Evolutionary conservation across 2,888 invertebrate genomes (phyloP).

Genomic region (Orchesellides sinensis): DNA sequence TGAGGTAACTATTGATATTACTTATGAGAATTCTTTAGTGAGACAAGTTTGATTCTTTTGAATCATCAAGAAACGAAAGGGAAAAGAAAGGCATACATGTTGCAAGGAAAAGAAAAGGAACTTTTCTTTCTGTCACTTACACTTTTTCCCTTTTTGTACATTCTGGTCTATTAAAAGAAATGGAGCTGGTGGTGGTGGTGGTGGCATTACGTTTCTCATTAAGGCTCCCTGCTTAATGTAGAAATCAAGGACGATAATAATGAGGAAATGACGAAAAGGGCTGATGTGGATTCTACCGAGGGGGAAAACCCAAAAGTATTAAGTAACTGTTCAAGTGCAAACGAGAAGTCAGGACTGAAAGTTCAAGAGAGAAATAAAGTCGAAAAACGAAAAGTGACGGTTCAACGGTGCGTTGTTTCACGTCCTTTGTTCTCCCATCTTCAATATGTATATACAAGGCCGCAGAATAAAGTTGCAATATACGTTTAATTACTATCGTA

Average conservation of each 20-base stretch:
- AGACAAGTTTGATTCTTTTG: constrained; percentile 62
- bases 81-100: background rate
- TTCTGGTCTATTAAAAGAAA: constrained; percentile 52
- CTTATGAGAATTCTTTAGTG: constrained; percentile 56
- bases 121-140: constrained; percentile 19
- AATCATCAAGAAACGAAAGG: constrained; percentile 34
- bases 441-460: background rate
- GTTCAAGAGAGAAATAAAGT: constrained; percentile 33
- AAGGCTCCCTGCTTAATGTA: constrained; percentile 53
- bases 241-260: constrained; percentile 63
- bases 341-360: constrained; percentile 52
- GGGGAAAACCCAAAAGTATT: constrained; percentile 51
- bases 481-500: constrained; percentile 17
- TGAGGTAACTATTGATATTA: constrained; percentile 52
- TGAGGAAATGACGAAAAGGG: constrained; percentile 63
- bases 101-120: constrained; percentile 28
- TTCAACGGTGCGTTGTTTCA: constrained; percentile 34
- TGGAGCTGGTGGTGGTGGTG: constrained; percentile 3
- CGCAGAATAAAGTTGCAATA: background rate
- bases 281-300: constrained; percentile 34
- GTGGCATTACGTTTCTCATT: constrained; percentile 56
- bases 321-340: constrained; percentile 63
- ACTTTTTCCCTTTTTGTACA: no score
- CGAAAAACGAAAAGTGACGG: constrained; percentile 18
- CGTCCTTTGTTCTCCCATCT: constrained; percentile 25